Evolutionary conservation across 2,113 vertebrate genomes (phyloP), one percentile per base, ranked within the genome.

Genomic region (Gila orcuttii): DNA sequence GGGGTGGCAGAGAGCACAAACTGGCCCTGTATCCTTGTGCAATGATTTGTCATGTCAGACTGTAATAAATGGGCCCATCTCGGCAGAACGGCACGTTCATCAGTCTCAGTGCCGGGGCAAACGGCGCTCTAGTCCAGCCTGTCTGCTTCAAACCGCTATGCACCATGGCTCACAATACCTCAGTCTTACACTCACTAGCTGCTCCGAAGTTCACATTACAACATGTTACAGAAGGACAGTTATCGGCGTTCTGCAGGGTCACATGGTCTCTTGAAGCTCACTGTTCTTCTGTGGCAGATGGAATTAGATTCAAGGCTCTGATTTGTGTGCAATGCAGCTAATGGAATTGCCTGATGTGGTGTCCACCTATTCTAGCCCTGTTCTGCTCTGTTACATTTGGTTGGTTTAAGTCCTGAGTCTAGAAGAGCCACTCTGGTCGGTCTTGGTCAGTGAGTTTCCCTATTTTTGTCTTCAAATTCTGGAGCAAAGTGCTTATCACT

Each of bases 1-100:
- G 89, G 85, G 66, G 87, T 86, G 90, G 88, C 85, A 87, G 85
- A 64, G 85, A 25, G 28, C 66, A 84, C 83, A 78, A 90, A 89
- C 90, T 92, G 88, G 62, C 87, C 88, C 74, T 88, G 47, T 60
- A 86, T 62, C 13, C 85, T 89, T 42, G 83, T 88, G 85, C 85
- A 91, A 91, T 85, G 28, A 42, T 94, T 93, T 88, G 89, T 91
- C 92, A 90, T 79, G 78, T 89, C 87, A 66, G 80, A 78, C 50
- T 68, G 19, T 82, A 93, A 90, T 88, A 93, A 90, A 89, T 88
- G 59, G 83, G 86, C 42, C 84, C 69, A 47, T 55, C 86, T 17
- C 17, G 17, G 86, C 42, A 79, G 85, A 55, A 64, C 21, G 79
- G 88, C 90, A 13, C 25, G 87, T 90, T 90, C 79, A 92, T 93